Conservation (phyloP, 2,797 vertebrate species). For the Hydrophis major region DNA sequence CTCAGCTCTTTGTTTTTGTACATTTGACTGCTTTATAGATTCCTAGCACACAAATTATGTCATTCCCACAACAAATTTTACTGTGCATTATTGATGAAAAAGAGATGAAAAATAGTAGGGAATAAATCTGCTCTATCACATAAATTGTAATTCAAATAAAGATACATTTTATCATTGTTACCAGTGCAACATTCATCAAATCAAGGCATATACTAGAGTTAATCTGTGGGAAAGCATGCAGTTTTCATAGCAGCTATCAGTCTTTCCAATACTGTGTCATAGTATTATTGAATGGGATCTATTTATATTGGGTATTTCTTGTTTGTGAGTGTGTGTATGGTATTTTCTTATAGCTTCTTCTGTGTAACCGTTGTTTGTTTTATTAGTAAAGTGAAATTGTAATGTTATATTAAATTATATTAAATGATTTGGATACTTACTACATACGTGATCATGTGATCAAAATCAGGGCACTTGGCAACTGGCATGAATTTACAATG, state of each 20-base stretch:
- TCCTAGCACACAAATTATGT: neutral
- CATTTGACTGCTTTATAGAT: conserved; percentile 16
- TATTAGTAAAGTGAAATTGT: neutral
- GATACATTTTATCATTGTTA: neutral
- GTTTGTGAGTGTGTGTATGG: neutral
- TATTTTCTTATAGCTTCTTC: neutral
- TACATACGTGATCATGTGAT: neutral
- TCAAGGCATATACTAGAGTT: neutral
- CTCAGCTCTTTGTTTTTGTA: conserved; percentile 32
- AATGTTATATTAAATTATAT: neutral
- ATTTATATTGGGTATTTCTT: neutral
- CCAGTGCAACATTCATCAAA: neutral
- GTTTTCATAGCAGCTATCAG: neutral
- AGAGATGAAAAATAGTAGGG: neutral
- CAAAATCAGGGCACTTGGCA: neutral
- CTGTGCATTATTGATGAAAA: neutral
- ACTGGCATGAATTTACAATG: neutral
- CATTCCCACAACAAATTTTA: too few relatives aligned
- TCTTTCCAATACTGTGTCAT: neutral
- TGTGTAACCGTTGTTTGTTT: neutral
- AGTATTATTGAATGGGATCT: neutral
- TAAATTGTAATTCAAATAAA: neutral
- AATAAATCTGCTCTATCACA: neutral
- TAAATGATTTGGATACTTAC: neutral
- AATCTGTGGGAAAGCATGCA: neutral